These are phyloP conservation scores for Archips crataeganus DNA, from an alignment of 2,888 invertebrate genomes.

Conservation along the genomic window DNA sequence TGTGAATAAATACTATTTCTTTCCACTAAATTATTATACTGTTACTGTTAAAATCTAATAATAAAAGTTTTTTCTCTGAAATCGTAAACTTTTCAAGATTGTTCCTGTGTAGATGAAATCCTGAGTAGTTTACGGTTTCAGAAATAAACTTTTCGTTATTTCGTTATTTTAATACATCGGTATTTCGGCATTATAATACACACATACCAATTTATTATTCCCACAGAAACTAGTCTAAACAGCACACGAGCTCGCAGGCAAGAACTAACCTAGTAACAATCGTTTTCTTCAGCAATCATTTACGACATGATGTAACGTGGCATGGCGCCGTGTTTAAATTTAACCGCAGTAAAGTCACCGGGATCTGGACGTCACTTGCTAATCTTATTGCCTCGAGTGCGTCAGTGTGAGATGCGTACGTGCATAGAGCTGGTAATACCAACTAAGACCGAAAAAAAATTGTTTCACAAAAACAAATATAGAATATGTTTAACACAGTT, in stretches of 20 bases:
- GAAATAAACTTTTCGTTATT: too few species aligned
- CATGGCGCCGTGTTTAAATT: conserved; percentile 57
- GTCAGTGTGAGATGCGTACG: conserved; percentile 55
- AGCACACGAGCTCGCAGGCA: not conserved
- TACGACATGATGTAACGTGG: conserved; percentile 37
- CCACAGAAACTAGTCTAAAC: not conserved
- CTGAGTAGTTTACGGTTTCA: too few species aligned
- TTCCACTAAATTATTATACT: too few species aligned
- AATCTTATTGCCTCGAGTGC: conserved; percentile 66
- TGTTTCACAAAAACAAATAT: too few species aligned
- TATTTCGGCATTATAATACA: too few species aligned
- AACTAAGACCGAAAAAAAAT: not conserved
- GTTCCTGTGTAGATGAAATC: too few species aligned
- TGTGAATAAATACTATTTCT: too few species aligned
- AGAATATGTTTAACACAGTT: too few species aligned
- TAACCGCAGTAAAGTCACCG: conserved; percentile 67
- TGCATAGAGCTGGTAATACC: conserved; percentile 55
- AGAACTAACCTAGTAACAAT: not conserved
- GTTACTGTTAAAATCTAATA: too few species aligned
- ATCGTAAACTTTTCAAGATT: too few species aligned
- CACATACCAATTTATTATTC: not conserved
- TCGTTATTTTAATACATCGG: too few species aligned
- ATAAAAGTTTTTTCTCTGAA: too few species aligned
- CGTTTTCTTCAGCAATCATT: conserved; percentile 7
- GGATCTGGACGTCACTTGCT: conserved; percentile 64